Evolutionary conservation across 2,797 vertebrate genomes (phyloP).

Genomic region (Pangasius larnaudii): DNA sequence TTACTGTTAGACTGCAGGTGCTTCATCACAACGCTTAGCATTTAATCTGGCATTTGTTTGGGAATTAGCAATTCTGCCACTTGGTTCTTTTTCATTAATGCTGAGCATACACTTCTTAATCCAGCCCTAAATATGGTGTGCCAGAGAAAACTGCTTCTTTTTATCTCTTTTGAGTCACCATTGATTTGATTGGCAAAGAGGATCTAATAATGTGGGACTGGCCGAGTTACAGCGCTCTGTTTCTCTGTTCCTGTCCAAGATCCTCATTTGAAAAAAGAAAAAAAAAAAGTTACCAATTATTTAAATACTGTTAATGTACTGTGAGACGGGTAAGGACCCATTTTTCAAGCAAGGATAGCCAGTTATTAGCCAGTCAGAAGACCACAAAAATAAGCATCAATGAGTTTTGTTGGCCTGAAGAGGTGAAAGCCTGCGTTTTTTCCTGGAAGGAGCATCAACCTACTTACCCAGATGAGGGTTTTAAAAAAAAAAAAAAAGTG

Average conservation of each 20-base stretch:
- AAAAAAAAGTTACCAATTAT: conserved; percentile 2
- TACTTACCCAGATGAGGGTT: conserved; percentile 6
- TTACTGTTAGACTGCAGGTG: neutral
- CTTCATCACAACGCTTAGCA: neutral
- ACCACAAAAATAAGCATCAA: neutral
- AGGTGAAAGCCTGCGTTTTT: neutral
- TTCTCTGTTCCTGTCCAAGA: conserved; percentile 13
- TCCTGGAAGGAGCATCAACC: neutral
- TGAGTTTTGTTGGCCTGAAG: neutral
- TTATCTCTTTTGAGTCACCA: conserved; percentile 22
- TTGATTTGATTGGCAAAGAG: conserved; percentile 8
- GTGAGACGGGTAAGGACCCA: neutral
- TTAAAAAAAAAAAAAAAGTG: neutral
- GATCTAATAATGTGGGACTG: neutral
- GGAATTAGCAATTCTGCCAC: neutral
- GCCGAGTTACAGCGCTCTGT: neutral
- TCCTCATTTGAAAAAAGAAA: neutral
- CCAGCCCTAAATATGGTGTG: neutral
- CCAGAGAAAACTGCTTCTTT: conserved; percentile 22
- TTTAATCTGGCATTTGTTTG: conserved; percentile 43
- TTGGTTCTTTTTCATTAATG: neutral
- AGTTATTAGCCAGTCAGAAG: neutral
- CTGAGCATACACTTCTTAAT: conserved; percentile 24
- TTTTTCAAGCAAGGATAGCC: neutral
- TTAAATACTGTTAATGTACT: conserved; percentile 19